Evolutionary conservation across 2,888 invertebrate genomes (phyloP).

Genomic region (Andrena dorsata): DNA sequence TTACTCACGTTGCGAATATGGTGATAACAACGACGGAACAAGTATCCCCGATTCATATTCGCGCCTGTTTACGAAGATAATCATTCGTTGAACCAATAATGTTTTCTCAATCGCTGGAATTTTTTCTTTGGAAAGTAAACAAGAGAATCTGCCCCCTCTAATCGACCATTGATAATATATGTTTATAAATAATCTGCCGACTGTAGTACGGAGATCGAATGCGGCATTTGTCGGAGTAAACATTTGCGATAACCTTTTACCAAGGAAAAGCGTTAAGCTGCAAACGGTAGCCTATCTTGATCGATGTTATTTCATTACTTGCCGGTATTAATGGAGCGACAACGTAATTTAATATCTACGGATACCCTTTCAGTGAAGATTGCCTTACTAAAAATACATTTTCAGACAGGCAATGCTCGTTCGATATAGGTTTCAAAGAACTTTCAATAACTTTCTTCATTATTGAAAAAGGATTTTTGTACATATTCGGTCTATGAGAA

Average conservation of each 20-base stretch:
- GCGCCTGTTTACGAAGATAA: constrained; percentile 19
- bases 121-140: constrained; percentile 24
- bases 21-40: not conserved
- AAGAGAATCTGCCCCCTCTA: constrained; percentile 12
- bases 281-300: constrained; percentile 46
- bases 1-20: not conserved
- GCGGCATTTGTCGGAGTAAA: constrained; percentile 37
- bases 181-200: constrained; percentile 56
- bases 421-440: not conserved
- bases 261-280: constrained; percentile 21
- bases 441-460: not conserved
- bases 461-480: not conserved
- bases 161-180: constrained; percentile 54
- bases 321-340: constrained; percentile 22
- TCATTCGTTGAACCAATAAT: constrained; percentile 31
- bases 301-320: constrained; percentile 33
- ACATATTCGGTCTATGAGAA: not conserved
- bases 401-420: not conserved
- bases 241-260: constrained; percentile 47
- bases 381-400: constrained; percentile 15
- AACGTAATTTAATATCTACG: constrained; percentile 27
- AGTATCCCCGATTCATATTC: constrained; percentile 6
- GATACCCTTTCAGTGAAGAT: constrained; percentile 29
- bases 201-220: constrained; percentile 25
- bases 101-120: constrained; percentile 8